phyloP scores from a whole-genome alignment of 2,113 vertebrate genomes.

The Zapus hudsonius region DNA sequence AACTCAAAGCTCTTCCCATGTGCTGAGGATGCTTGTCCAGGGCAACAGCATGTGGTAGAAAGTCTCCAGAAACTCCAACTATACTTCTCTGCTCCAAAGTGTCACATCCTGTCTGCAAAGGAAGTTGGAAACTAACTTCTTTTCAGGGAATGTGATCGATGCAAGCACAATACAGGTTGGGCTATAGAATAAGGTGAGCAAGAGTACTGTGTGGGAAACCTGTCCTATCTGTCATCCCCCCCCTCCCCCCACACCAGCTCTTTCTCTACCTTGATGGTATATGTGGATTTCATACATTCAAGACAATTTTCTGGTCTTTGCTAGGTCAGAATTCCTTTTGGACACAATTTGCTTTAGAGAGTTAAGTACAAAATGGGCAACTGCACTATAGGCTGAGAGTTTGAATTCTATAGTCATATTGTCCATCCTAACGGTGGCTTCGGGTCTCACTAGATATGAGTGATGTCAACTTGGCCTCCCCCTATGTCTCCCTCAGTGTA shows the following conservation, averaged over 20 bases:
- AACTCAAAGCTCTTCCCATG: neutral
- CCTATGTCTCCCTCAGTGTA: neutral
- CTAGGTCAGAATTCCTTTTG: neutral
- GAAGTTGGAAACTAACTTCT: neutral
- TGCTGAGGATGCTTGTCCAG: neutral
- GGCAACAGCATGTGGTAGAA: accelerated
- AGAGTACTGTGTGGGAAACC: neutral
- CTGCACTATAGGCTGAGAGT: accelerated
- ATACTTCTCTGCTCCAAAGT: neutral
- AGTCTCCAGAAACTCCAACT: no score
- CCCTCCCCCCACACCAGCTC: neutral
- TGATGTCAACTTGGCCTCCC: neutral
- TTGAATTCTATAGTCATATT: neutral
- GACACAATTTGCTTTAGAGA: neutral
- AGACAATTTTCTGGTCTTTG: neutral
- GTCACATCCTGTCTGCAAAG: neutral
- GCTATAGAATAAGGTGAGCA: neutral
- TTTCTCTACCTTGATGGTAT: neutral
- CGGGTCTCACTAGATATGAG: neutral
- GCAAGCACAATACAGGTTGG: neutral
- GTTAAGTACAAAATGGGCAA: neutral
- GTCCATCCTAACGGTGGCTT: neutral
- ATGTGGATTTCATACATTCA: neutral
- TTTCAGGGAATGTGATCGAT: neutral
- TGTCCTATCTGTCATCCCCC: no score